phyloP scores from a whole-genome alignment of 37 sponge, comb jelly and placozoan species.

The Beroe ovata region DNA sequence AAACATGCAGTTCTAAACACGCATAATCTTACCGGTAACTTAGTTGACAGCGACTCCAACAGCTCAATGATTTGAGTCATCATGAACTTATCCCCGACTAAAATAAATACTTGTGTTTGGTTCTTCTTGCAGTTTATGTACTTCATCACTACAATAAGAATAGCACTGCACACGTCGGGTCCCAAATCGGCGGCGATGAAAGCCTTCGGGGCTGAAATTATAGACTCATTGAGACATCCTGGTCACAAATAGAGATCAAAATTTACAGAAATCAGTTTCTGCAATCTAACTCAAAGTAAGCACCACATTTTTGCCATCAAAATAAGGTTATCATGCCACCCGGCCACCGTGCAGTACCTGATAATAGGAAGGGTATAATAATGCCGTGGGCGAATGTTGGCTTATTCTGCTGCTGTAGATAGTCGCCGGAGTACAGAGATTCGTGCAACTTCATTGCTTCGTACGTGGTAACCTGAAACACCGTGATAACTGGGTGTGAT shows the following conservation, averaged over 20 bases:
- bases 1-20: no score
- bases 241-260: no score
- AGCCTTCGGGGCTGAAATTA: constrained; percentile 2
- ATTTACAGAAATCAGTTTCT: no score
- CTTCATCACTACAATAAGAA: not conserved
- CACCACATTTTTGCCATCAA: no score
- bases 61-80: not conserved
- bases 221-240: no score
- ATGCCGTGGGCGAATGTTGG: not conserved
- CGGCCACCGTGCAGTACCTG: no score
- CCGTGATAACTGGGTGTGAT: not conserved
- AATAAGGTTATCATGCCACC: no score
- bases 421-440: not conserved
- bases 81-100: constrained; percentile 7
- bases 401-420: not conserved
- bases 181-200: not conserved
- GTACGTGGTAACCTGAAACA: not conserved
- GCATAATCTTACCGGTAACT: not conserved
- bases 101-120: constrained; percentile 55
- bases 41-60: not conserved
- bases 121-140: not conserved
- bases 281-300: no score
- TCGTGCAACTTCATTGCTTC: constrained; percentile 8
- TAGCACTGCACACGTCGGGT: constrained; percentile 17
- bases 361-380: not conserved